A percentile compares a stretch with the other conserved stretches of the same genome.
phyloP scores from a whole-genome alignment of 2,113 vertebrate species.

The Trichechus manatus region DNA sequence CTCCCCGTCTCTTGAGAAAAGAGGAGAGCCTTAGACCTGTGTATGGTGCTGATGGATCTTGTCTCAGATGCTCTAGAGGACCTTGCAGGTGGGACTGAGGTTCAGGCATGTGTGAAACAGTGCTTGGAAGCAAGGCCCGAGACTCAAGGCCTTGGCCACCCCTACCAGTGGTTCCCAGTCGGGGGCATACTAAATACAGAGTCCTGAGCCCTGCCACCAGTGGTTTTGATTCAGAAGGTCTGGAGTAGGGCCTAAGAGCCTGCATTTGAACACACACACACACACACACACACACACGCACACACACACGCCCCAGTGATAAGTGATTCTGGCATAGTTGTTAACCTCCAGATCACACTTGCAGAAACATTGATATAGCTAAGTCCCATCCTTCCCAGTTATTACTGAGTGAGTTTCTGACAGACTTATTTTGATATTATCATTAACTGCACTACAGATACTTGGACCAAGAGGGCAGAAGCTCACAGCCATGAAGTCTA shows the following conservation, averaged over 20 bases:
- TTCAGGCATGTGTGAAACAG: not conserved
- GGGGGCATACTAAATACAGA: not conserved
- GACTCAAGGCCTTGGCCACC: not conserved
- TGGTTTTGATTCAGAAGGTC: not conserved
- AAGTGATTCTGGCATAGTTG: not conserved
- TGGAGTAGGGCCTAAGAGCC: not conserved
- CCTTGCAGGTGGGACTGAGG: not conserved
- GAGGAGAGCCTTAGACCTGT: not conserved
- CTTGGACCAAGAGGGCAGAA: not conserved
- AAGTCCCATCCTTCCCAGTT: not conserved
- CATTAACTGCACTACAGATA: not conserved
- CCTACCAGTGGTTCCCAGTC: not conserved
- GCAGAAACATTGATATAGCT: rapidly evolving
- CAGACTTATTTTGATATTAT: not conserved
- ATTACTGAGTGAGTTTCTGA: not conserved
- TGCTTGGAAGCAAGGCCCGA: not conserved
- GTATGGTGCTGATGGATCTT: not conserved
- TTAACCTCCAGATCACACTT: not conserved
- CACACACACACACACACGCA: not conserved
- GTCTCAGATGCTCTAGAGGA: not conserved
- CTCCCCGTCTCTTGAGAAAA: not conserved
- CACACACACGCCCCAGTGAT: not conserved
- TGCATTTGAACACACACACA: not conserved
- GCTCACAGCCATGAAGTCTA: not conserved
- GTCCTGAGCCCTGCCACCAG: not conserved